Conservation (phyloP, 2,797 vertebrate species). For the Notolabrus celidotus region DNA sequence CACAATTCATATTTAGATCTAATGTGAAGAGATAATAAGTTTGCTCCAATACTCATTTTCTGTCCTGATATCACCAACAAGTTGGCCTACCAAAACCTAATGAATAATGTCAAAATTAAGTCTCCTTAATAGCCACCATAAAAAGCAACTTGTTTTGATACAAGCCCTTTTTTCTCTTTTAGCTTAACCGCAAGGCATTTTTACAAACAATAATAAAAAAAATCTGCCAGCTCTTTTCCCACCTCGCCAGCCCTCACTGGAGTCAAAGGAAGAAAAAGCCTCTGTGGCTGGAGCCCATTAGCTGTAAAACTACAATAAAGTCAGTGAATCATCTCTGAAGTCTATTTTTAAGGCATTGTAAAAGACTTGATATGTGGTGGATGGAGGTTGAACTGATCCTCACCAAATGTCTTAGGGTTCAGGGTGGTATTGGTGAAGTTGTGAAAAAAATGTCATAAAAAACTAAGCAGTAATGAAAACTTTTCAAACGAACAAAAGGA, state of each 20-base stretch:
- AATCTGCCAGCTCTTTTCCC: background rate
- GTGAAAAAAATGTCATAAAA: background rate
- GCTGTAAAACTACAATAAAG: slow-evolving; percentile 6
- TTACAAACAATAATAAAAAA: background rate
- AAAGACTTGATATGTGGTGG: background rate
- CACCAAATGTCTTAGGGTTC: background rate
- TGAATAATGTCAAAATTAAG: too few relatives aligned
- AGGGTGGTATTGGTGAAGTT: background rate
- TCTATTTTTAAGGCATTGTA: slow-evolving; percentile 9
- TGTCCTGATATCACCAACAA: too few relatives aligned
- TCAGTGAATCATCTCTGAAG: slow-evolving; percentile 3
- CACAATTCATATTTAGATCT: too few relatives aligned
- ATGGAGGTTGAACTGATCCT: background rate
- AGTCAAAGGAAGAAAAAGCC: background rate
- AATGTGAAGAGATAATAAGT: too few relatives aligned
- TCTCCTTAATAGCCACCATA: too few relatives aligned
- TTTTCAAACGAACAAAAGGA: too few relatives aligned
- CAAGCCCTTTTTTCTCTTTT: too few relatives aligned
- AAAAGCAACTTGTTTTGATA: too few relatives aligned
- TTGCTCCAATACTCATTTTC: too few relatives aligned
- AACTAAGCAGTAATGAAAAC: background rate
- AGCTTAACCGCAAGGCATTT: background rate
- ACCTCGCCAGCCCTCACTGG: background rate
- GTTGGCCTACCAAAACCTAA: too few relatives aligned
- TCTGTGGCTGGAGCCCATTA: background rate